Percentiles rank a stretch among this genome's conserved stretches.
Conservation (phyloP, 2,797 vertebrate genomes). For the Gadopsis marmoratus region DNA sequence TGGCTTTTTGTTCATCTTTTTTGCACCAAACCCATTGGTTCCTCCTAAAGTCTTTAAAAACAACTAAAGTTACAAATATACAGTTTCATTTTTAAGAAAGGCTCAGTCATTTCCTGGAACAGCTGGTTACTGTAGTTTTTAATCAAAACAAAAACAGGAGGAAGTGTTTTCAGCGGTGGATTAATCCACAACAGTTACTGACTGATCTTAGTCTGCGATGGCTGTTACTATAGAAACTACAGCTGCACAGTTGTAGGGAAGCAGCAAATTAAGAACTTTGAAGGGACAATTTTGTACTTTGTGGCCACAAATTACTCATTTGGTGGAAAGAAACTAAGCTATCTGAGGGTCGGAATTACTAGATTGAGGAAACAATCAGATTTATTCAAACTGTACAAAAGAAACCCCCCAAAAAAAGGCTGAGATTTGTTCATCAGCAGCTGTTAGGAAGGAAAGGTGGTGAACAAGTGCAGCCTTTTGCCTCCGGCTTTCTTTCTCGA, state of each 20-base stretch:
- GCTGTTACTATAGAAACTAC: too few species aligned
- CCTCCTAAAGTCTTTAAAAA: not conserved
- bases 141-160: not conserved
- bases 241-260: too few species aligned
- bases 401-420: not conserved
- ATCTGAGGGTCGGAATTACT: not conserved
- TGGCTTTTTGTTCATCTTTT: not conserved
- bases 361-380: not conserved
- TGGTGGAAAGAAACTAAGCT: not conserved
- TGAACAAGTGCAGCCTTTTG: not conserved
- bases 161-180: not conserved
- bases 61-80: not conserved
- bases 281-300: not conserved
- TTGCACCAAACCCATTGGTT: not conserved
- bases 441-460: not conserved
- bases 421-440: not conserved
- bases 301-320: not conserved
- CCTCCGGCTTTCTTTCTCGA: not conserved
- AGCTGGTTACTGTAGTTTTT: not conserved
- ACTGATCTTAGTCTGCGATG: not conserved
- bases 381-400: too few species aligned
- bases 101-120: not conserved
- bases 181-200: not conserved
- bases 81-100: not conserved
- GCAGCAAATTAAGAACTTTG: not conserved